Base-by-base conservation (phyloP, 2,113 vertebrate species). In the Edolisoma coerulescens region DNA sequence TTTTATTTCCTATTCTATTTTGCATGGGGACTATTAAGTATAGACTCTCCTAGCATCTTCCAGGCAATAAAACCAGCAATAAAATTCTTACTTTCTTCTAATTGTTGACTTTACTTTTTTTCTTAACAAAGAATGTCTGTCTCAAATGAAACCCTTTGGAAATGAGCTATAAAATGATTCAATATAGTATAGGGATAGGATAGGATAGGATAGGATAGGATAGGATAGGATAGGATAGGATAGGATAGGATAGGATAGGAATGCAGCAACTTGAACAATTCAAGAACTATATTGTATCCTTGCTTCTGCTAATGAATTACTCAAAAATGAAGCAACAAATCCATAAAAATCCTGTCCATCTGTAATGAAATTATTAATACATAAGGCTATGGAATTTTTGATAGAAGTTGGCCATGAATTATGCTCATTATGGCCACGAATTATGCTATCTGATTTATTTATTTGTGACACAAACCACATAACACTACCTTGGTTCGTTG, bases 1-100 rank as follows among this genome's bases (percentile, higher is more conserved):
- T 64, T 95, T 61, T 67, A 92, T 83, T 90, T 90, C 30, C 78
- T 80, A 45, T 81, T 88, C 42, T 84, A 16, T 73, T 95, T 84
- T 84, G 44, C 75, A 84, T 30, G 18, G n/a, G 4, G 14, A 81
- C 26, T 75, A 68, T 76, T 80, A 93, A 87, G 45, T 76, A 87
- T 13, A 84, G 56, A 88, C 21, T 83, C 19, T 42, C 32, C 22
- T 50, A 64, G 47, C 20, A 83, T 85, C 94, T 95, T 93, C 45
- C 50, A 90, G 50, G 44, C 42, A 82, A 84, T 80, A 90, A 92
- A 84, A 70, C 1, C 16, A 76, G 33, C 26, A 93, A 49, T 81
- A 91, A 91, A 90, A 84, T 47, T 79, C 12, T 92, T 86, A 57
- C 33, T 75, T 91, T 91, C 67, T 85, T 61, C 45, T 73, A 86